These are phyloP conservation scores for Oryzias sinensis DNA, from an alignment of 2,797 vertebrate genomes.

Conservation along the genomic window DNA sequence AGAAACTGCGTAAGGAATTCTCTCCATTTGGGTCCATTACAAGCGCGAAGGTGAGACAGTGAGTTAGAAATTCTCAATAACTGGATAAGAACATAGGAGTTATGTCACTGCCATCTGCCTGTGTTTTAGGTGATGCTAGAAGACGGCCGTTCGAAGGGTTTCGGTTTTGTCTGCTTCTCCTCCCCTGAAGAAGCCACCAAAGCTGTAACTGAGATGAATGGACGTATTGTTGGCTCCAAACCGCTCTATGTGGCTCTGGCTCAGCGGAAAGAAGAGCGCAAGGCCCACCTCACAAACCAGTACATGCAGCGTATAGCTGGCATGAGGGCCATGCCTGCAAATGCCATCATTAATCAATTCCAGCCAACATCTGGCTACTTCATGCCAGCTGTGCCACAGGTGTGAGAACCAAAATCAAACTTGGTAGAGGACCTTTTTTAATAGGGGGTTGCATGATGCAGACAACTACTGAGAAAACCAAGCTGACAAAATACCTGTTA, in stretches of 20 bases:
- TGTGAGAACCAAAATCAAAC: constrained; percentile 24
- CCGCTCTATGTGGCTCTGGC: constrained; percentile 95
- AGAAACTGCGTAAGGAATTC: constrained; percentile 97
- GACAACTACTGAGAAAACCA: no score
- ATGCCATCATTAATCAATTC: constrained; percentile 97
- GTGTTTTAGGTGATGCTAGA: constrained; percentile 92
- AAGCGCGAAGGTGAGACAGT: constrained; percentile 87
- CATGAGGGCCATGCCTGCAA: constrained; percentile 97
- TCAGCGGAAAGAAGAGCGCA: constrained; percentile 96
- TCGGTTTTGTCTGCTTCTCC: constrained; percentile 98
- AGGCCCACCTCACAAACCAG: constrained; percentile 97
- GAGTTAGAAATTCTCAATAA: background rate
- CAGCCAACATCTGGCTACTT: constrained; percentile 96
- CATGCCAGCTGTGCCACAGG: constrained; percentile 93
- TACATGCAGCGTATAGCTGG: constrained; percentile 99
- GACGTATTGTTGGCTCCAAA: constrained; percentile 98
- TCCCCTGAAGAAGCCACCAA: constrained; percentile 98
- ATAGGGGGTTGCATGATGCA: fast-evolving
- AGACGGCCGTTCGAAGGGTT: constrained; percentile 97
- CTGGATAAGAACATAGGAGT: background rate
- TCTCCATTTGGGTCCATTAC: constrained; percentile 97
- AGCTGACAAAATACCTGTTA: no score
- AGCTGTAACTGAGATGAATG: constrained; percentile 98
- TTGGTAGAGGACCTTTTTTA: background rate
- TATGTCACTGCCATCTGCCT: background rate